Evolutionary conservation across 1,140 invertebrate genomes (phyloP).

Genomic region (Zaprionus ghesquierei): DNA sequence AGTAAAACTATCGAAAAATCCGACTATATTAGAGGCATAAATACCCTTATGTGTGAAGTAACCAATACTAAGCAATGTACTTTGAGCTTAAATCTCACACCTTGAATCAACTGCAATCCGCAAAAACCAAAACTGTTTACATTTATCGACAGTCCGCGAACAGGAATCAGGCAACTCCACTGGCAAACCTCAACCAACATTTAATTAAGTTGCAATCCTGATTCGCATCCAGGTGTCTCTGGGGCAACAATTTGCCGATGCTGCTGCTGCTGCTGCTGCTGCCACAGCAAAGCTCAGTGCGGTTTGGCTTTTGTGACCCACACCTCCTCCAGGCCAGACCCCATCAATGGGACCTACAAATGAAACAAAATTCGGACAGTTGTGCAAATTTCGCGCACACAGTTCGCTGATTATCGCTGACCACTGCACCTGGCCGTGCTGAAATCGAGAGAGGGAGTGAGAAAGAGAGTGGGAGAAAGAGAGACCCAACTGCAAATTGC

Average conservation of each 20-base stretch:
- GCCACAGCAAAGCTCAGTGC: slow-evolving; percentile 66
- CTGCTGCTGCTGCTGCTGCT: not conserved
- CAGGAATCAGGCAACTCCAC: not conserved
- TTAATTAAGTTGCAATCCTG: slow-evolving; percentile 70
- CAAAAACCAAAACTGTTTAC: slow-evolving; percentile 50
- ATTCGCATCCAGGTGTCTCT: not conserved
- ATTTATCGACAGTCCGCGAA: slow-evolving; percentile 51
- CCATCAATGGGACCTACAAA: not conserved
- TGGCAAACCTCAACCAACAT: slow-evolving; percentile 39
- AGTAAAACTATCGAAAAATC: too few species aligned
- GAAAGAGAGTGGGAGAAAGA: not conserved
- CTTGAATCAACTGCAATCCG: slow-evolving; percentile 35
- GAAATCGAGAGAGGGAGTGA: not conserved
- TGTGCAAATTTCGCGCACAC: slow-evolving; percentile 48
- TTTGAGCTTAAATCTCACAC: not conserved
- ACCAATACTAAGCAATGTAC: too few species aligned
- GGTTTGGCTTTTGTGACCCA: slow-evolving; percentile 31
- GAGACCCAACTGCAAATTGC: slow-evolving; percentile 43
- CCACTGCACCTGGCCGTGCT: slow-evolving; percentile 6
- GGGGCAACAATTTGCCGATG: not conserved
- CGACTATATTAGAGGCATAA: too few species aligned
- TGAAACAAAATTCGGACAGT: slow-evolving; percentile 40
- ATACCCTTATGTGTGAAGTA: too few species aligned
- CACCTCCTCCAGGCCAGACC: not conserved
- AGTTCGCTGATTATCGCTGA: slow-evolving; percentile 56